A percentile compares a stretch with the other conserved stretches of the same genome.
Conservation (phyloP, 1,140 invertebrate genomes). For the Pararge aegeria region DNA sequence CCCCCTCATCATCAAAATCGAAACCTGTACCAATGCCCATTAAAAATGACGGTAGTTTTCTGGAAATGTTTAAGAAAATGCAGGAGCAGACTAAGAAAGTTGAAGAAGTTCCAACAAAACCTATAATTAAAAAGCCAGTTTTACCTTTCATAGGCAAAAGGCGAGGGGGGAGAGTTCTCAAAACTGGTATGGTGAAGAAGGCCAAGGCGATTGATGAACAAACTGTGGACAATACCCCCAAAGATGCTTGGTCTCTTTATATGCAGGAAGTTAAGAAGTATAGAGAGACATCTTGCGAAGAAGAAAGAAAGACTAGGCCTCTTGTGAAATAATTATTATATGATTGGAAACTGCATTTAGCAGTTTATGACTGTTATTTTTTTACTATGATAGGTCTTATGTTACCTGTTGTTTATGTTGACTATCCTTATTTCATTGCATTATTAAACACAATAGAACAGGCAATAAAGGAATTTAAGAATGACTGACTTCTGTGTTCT, state of each 20-base stretch:
- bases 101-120: conserved; percentile 59
- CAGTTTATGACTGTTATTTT: conserved; percentile 33
- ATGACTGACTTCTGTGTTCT: conserved; percentile 56
- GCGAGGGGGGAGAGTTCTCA: conserved; percentile 90
- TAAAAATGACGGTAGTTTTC: conserved; percentile 91
- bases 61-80: conserved; percentile 95
- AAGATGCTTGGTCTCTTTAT: conserved; percentile 95
- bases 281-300: conserved; percentile 93
- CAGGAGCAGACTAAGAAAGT: conserved; percentile 82
- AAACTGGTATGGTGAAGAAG: conserved; percentile 94
- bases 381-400: conserved; percentile 42
- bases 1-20: conserved; percentile 50
- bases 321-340: conserved; percentile 87
- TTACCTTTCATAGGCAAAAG: conserved; percentile 88
- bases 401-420: conserved; percentile 37
- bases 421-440: conserved; percentile 33
- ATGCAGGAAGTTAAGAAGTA: conserved; percentile 96
- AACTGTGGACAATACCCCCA: conserved; percentile 83
- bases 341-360: conserved; percentile 14
- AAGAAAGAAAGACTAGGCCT: conserved; percentile 94
- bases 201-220: conserved; percentile 84
- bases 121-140: conserved; percentile 77
- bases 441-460: conserved; percentile 42
- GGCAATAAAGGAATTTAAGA: conserved; percentile 57
- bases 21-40: conserved; percentile 59